Conservation (phyloP, 1,140 invertebrate species). For the Leptinotarsa texana region DNA sequence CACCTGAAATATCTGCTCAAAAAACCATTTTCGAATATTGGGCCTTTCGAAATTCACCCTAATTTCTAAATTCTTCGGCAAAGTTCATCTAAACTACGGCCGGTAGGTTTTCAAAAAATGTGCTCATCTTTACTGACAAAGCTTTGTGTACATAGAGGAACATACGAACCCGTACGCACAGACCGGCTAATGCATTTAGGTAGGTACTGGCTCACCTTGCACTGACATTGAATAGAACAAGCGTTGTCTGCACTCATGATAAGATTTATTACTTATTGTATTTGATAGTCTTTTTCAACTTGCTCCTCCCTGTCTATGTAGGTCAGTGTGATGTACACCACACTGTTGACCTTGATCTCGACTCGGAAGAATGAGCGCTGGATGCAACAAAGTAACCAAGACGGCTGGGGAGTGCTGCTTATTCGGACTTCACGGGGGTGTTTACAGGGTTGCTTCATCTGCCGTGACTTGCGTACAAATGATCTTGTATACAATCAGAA, state of each 20-base stretch:
- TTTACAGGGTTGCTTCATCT: too few relatives aligned
- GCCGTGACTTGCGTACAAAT: too few relatives aligned
- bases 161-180: constrained; percentile 30
- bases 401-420: too few relatives aligned
- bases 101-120: too few relatives aligned
- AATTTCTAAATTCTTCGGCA: too few relatives aligned
- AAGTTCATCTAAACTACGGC: too few relatives aligned
- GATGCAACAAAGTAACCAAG: not conserved
- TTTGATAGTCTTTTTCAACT: constrained; percentile 41
- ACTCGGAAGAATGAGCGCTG: constrained; percentile 41
- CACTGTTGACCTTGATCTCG: constrained; percentile 40
- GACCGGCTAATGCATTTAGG: constrained; percentile 30
- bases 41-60: too few relatives aligned
- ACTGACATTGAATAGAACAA: constrained; percentile 46
- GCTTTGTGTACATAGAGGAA: constrained; percentile 20
- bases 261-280: constrained; percentile 45
- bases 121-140: not conserved
- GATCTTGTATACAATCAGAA: too few relatives aligned
- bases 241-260: constrained; percentile 41
- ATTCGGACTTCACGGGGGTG: too few relatives aligned
- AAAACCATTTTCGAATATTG: too few relatives aligned
- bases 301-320: constrained; percentile 43
- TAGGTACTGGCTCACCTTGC: constrained; percentile 42
- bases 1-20: too few relatives aligned
- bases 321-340: constrained; percentile 47